Evolutionary conservation across 92 coral and sea anemone species (phyloP), one percentile per base, ranked within the genome.

Genomic region (Parazoanthus swiftii): DNA sequence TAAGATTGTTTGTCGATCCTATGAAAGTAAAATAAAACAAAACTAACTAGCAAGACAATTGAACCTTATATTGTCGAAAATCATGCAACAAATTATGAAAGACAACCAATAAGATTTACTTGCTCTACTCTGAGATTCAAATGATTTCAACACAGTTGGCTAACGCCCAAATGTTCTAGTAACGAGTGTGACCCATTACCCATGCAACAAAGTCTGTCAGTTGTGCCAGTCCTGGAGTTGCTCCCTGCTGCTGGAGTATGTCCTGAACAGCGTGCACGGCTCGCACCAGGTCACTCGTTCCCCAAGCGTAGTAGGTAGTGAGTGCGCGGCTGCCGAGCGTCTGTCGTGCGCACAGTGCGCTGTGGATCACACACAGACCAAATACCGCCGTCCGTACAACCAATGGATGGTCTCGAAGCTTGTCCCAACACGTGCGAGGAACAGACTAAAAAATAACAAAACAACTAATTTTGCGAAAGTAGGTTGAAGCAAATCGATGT

Each of bases 321-420:
- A 95, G 95, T 51, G 98, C 95, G 66, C 99, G 95, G 71, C 98
- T 91, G 35, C 99, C 99, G 44, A 89, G 91, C 86, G 82, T 92
- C 90, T 97, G 98, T 88, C 99, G 95, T 88, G 94, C 90, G 46
- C 94, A 90, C 37, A 97, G 86, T 0, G 93, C 54, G 74, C 98
- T 92, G 91, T 97, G 99, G 76, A 92, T 88, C 38, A 97, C 93
- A 82, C 98, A 97, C 79, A 97, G 77, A 78, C 99, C 94, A 81
- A 93, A 97, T 70, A 95, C 85, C 51, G 96, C 92, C 51, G 99
- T 93, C 35, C 99, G 99, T 68, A 95, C 92, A 20, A 92, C 90
- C 79, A 94, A 92, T 36, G 95, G 85, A 85, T 92, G 94, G 75
- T 94, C 97, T 29, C 98, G 96, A n/a, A 93, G 95, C 86, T 88